These are phyloP conservation scores for Rhabdomys dilectus DNA, from an alignment of 2,113 vertebrate species.

Conservation along the genomic window DNA sequence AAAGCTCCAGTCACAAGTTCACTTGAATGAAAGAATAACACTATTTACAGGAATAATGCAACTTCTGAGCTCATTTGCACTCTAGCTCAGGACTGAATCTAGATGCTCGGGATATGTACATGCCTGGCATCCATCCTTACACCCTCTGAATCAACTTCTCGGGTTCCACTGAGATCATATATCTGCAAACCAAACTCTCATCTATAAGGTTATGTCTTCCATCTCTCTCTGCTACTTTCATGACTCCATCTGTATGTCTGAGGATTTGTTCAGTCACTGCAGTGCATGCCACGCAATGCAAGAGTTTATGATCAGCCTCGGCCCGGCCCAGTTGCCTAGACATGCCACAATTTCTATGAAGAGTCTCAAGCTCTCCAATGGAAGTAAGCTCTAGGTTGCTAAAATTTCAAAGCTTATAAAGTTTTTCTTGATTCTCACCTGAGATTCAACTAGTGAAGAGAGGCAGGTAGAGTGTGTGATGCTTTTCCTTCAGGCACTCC, in stretches of 20 bases:
- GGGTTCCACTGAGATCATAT: neutral
- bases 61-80: neutral
- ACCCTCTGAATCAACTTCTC: neutral
- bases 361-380: neutral
- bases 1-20: neutral
- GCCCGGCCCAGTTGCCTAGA: neutral
- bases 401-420: neutral
- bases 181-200: conserved; percentile 31
- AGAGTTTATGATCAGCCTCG: neutral
- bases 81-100: neutral
- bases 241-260: neutral
- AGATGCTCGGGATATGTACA: neutral
- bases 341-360: neutral
- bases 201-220: neutral
- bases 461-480: neutral
- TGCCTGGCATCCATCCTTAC: neutral
- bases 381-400: neutral
- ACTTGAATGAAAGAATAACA: neutral
- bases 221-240: neutral
- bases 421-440: neutral
- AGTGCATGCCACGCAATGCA: too few species aligned
- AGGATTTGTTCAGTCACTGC: neutral
- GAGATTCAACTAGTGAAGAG: neutral
- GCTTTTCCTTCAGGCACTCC: neutral
- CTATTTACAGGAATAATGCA: neutral